Conservation (phyloP, 1,140 invertebrate genomes). For the Euglossa dilemma region DNA sequence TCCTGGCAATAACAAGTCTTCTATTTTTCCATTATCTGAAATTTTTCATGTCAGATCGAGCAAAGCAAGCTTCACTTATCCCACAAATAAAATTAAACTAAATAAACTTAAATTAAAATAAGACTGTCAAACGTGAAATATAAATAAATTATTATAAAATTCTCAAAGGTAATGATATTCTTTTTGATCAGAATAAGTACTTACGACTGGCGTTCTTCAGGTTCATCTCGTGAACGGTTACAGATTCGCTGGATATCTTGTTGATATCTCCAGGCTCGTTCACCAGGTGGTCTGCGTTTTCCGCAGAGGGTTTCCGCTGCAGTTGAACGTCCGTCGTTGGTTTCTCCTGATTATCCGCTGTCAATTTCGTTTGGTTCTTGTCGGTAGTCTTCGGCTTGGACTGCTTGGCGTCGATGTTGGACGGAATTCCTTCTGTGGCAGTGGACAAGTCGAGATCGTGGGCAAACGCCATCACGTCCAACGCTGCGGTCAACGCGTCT, state of each 20-base stretch:
- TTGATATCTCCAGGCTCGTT: slow-evolving; percentile 24
- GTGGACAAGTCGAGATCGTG: slow-evolving; percentile 85
- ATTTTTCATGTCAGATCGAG: no score
- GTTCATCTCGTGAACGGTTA: slow-evolving; percentile 46
- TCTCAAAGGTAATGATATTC: not conserved
- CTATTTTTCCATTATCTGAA: no score
- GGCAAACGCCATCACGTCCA: slow-evolving; percentile 91
- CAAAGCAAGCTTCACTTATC: no score
- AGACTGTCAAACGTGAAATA: no score
- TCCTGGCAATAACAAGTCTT: no score
- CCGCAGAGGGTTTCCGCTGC: not conserved
- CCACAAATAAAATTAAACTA: no score
- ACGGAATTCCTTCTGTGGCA: slow-evolving; percentile 72
- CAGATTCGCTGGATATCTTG: not conserved
- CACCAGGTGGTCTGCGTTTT: not conserved
- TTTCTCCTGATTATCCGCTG: slow-evolving; percentile 59
- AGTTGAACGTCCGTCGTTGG: slow-evolving; percentile 27
- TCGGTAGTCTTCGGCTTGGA: slow-evolving; percentile 58
- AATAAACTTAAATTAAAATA: no score
- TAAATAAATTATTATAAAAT: no score
- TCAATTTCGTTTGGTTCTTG: slow-evolving; percentile 72
- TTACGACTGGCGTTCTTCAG: slow-evolving; percentile 57
- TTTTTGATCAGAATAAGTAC: slow-evolving; percentile 28
- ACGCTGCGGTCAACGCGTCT: slow-evolving; percentile 87
- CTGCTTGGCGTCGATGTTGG: slow-evolving; percentile 66